Evolutionary conservation across 1,140 invertebrate species (phyloP).

Genomic region (Drosophila eugracilis): DNA sequence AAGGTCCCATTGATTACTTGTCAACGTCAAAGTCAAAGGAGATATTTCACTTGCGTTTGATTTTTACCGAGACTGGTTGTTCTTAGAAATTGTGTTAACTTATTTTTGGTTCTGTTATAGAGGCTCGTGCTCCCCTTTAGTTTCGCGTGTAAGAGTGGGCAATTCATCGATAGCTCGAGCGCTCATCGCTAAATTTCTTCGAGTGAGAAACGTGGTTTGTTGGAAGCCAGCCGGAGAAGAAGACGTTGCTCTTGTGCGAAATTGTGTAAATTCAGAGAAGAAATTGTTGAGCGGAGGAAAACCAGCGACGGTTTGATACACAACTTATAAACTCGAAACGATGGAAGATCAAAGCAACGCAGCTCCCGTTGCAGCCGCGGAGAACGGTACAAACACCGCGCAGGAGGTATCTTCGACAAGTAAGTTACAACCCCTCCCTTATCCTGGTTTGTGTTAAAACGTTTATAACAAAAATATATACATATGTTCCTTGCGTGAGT

Average conservation of each 20-base stretch:
- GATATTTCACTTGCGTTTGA: slow-evolving; percentile 11
- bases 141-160: background rate
- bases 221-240: slow-evolving; percentile 76
- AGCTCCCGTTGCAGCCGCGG: slow-evolving; percentile 71
- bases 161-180: slow-evolving; percentile 5
- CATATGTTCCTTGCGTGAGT: slow-evolving; percentile 27
- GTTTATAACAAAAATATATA: too few relatives aligned
- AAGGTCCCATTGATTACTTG: slow-evolving; percentile 9
- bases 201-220: slow-evolving; percentile 83
- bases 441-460: too few relatives aligned
- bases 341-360: slow-evolving; percentile 84
- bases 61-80: slow-evolving; percentile 6
- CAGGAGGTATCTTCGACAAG: slow-evolving; percentile 84
- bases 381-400: slow-evolving; percentile 73
- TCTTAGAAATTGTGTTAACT: background rate
- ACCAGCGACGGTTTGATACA: slow-evolving; percentile 62
- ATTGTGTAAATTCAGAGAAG: slow-evolving; percentile 67
- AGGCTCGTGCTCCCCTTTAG: too few relatives aligned
- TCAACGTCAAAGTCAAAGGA: slow-evolving; percentile 7
- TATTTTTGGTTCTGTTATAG: background rate
- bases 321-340: slow-evolving; percentile 70
- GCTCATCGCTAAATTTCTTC: too few relatives aligned
- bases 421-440: slow-evolving; percentile 60
- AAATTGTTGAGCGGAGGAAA: slow-evolving; percentile 63
- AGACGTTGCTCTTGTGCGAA: slow-evolving; percentile 75